Base-by-base conservation (phyloP, 2,797 vertebrate genomes). In the Carapus acus region DNA sequence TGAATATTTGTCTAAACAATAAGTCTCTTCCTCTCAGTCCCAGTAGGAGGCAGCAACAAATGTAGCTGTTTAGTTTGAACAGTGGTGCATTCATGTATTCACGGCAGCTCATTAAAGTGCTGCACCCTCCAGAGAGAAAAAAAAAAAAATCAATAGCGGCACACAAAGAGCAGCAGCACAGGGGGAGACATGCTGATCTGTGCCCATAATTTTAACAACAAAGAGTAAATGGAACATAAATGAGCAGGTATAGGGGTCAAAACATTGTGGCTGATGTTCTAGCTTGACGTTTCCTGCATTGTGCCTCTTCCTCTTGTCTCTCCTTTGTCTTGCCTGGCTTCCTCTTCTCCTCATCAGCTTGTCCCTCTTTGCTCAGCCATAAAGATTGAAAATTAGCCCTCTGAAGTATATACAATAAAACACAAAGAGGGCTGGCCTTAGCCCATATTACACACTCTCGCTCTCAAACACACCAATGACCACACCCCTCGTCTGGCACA, bases 401-500 rank as follows among this genome's bases (percentile, higher is more conserved):
- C 45, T 42, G 36, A 53, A 43, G 31, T 17, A 53, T 41, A 72
- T 48, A 55, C 52, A 56, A 20, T 39, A 24, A 48, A 27, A 43
- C 42, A 58, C 27, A 17, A 27, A 38, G 20, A 37, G 14, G 44
- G 38, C 31, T 14, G 27, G 38, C 19, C n/a, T 48, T 23, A 15
- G 33, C 29, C 20, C 1, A 0, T n/a, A 33, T 43, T 24, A 45
- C 33, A 47, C 33, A 33, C 39, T 44, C 27, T 20, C 38, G 23
- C 17, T 15, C 34, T 36, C 13, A 36, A 36, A 47, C 37, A 57
- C 18, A 52, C 21, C 47, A 43, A 27, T 21, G 9, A 44, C 16
- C 33, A 22, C 42, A 39, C 39, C 8, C 2, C 34, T 2, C 34
- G 34, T 15, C 34, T 15, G 13, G n/a, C 11, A 3, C 13, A 36